A percentile compares a stretch with the other conserved stretches of the same genome.
phyloP scores from a whole-genome alignment of 2,888 invertebrate genomes.

The Drosophila nr. perissopoda region DNA sequence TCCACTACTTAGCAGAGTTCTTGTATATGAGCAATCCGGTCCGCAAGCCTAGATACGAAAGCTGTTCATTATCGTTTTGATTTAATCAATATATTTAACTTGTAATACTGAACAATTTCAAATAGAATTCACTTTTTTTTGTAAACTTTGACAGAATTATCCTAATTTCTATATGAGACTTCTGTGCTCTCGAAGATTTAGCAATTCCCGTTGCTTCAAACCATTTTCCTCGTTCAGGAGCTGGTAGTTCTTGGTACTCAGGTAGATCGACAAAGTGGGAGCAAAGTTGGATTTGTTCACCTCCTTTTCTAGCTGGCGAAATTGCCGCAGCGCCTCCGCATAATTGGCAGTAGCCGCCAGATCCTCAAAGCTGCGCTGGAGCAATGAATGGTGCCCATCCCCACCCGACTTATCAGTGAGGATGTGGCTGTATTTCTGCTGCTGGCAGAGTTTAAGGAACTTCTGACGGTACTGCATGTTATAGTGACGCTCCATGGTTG shows the following conservation, averaged over 20 bases:
- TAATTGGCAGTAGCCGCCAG: conserved; percentile 32
- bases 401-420: conserved; percentile 48
- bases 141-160: background rate
- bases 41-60: background rate
- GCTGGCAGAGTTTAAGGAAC: conserved; percentile 47
- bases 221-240: conserved; percentile 49
- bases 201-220: conserved; percentile 52
- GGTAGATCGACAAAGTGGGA: conserved; percentile 53
- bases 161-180: background rate
- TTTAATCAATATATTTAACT: background rate
- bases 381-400: conserved; percentile 33
- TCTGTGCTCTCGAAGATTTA: conserved; percentile 39
- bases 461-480: conserved; percentile 49
- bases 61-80: background rate
- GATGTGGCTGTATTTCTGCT: conserved; percentile 26
- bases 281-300: conserved; percentile 45
- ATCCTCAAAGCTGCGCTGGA: conserved; percentile 15
- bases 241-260: conserved; percentile 68
- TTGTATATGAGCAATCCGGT: background rate
- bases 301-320: conserved; percentile 54
- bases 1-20: background rate
- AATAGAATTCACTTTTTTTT: background rate
- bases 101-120: background rate
- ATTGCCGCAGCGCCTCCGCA: conserved; percentile 37
- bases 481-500: conserved; percentile 60